Base-by-base conservation (phyloP, 2,113 vertebrate genomes). In the Macrotus californicus region DNA sequence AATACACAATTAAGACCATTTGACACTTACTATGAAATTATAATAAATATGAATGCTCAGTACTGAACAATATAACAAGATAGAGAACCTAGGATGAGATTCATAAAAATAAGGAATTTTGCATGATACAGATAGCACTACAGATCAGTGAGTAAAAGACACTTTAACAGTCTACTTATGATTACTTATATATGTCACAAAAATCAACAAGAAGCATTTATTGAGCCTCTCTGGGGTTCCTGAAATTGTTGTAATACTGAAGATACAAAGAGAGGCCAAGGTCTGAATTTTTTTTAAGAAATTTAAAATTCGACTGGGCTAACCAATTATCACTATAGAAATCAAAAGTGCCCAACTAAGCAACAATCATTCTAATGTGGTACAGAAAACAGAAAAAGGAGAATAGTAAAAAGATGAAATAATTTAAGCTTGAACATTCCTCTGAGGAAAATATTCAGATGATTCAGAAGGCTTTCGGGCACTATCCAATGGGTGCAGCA, bases 1-100 rank as follows among this genome's bases (percentile, higher is more conserved):
- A 97, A 97, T 96, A 97, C 92, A 87, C 87, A 97, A 97, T 97
- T 97, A 97, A 97, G 97, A 97, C 95, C 72, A 82, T 48, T 56
- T 21, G 31, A 75, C 12, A 19, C 22, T 82, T 70, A 41, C 29
- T 21, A 56, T 14, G n/a, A 80, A 54, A 3, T 29, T 90, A 19
- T 73, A 15, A 19, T 77, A 89, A 43, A 64, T 82, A n/a, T n/a
- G 6, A 77, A 50, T 26, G 6, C 11, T 6, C 36, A 4, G 2
- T 36, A 69, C 6, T 41, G 16, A 76, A 36, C n/a, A 52, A 69
- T 54, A 66, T 14, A 48, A 46, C 14, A 64, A 81, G 66, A 81
- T 54, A 26, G 48, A 70, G 24, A 76, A 24, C 26, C 12, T 43
- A 79, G 24, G 13, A 36, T 80, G 43, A 73, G 16, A 43, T 7